phyloP scores from a whole-genome alignment of 1,140 invertebrate species.

The Homarus americanus region DNA sequence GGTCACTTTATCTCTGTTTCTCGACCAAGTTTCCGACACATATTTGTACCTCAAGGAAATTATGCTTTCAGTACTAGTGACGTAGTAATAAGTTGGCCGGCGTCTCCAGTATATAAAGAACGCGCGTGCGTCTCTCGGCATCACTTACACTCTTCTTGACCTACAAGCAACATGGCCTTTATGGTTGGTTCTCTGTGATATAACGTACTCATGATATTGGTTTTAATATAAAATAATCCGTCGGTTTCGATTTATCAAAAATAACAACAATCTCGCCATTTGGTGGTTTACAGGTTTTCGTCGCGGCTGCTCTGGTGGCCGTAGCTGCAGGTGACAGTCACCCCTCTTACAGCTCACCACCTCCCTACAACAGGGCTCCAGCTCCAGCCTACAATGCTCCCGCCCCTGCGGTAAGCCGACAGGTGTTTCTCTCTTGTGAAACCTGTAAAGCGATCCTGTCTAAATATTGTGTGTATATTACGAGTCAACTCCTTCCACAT shows the following conservation, averaged over 20 bases:
- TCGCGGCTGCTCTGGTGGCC: not conserved
- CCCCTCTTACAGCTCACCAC: not conserved
- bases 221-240: not conserved
- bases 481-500: too few species aligned
- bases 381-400: not conserved
- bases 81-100: too few species aligned
- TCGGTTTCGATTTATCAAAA: not conserved
- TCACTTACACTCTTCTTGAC: not conserved
- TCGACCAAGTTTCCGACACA: too few species aligned
- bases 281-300: not conserved
- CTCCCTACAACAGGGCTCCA: conserved; percentile 1
- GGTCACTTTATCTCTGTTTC: too few species aligned
- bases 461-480: too few species aligned
- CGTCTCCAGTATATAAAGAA: not conserved
- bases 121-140: not conserved
- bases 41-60: too few species aligned
- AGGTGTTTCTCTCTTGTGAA: too few species aligned
- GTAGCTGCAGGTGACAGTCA: not conserved
- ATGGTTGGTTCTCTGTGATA: not conserved
- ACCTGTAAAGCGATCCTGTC: too few species aligned
- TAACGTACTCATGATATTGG: not conserved
- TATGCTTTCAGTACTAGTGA: too few species aligned
- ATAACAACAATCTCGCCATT: not conserved
- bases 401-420: not conserved
- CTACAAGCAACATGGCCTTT: not conserved